These are phyloP conservation scores for Marcusenius ussheri DNA, from an alignment of 2,113 vertebrate genomes.

Conservation along the genomic window DNA sequence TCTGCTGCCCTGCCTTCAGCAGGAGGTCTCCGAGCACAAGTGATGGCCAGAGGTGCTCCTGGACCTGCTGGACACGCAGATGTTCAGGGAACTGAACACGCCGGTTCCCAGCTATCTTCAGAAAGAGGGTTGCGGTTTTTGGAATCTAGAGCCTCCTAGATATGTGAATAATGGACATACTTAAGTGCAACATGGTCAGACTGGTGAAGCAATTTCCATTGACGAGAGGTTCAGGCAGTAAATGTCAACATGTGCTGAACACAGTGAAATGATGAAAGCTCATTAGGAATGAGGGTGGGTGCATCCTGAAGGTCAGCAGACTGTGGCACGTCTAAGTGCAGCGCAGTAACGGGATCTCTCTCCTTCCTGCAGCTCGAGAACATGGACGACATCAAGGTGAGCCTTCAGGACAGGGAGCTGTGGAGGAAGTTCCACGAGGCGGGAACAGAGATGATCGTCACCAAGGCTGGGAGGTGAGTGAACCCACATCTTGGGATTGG, in stretches of 20 bases:
- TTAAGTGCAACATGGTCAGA: neutral
- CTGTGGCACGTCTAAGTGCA: neutral
- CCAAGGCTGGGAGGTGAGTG: constrained; percentile 92
- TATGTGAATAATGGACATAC: neutral
- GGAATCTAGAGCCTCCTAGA: neutral
- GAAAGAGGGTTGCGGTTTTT: neutral
- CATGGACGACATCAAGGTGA: constrained; percentile 93
- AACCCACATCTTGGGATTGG: neutral
- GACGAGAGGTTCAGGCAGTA: neutral
- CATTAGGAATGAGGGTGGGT: neutral
- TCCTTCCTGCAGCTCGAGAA: constrained; percentile 55
- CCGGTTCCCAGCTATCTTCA: neutral
- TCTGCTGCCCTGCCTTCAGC: neutral
- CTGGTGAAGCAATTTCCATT: neutral
- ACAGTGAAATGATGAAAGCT: neutral
- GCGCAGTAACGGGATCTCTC: neutral
- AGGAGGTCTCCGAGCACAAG: neutral
- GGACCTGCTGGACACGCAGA: neutral
- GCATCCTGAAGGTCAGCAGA: neutral
- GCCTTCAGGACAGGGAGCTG: constrained; percentile 88
- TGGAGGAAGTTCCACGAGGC: constrained; percentile 98
- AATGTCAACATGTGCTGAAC: neutral
- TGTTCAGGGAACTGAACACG: neutral
- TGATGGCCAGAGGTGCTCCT: neutral
- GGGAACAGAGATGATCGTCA: constrained; percentile 98